Base-by-base conservation (phyloP, 2,113 vertebrate species). In the Triplophysa rosa region DNA sequence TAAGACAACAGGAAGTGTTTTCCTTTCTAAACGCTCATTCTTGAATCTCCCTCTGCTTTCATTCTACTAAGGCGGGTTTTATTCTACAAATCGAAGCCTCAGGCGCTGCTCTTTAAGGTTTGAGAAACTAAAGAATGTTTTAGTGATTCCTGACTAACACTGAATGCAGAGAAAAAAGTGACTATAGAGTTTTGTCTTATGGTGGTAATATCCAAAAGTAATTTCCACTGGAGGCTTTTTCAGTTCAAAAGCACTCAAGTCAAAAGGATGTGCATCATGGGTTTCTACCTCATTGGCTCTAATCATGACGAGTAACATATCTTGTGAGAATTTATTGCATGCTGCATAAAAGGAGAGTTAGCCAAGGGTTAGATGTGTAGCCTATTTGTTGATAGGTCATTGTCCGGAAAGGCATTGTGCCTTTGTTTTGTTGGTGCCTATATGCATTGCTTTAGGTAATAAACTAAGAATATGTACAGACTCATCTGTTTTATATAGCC, bases 51-150 rank as follows among this genome's bases (percentile, higher is more conserved):
- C 56, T 71, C 54, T 45, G 42, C 67, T 56, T 26, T 79, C 64
- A 37, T 10, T 3, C 37, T 19, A 83, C 66, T 80, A 61, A 77
- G 40, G 42, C 13, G 21, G 67, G 49, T 72, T 77, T 83, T 54
- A 80, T 80, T 29, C 49, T 65, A 56, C 54, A 68, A 75, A 83
- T 47, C 6, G 16, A 83, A 77, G 66, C 59, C 61, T n/a, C 49
- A 23, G 69, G 68, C 8, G 33, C 61, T 59, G 9, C 52, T 71
- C 40, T 62, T 75, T 67, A 76, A 76, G 17, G 4, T 70, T 65
- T 64, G 0, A 58, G 66, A 23, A 78, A 54, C 65, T 65, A 54
- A 71, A 33, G 65, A 49, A 73, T 49, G 40, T 54, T 67, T 47
- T 4, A 23, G 42, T 73, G 47, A 72, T 73, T 54, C 42, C 63